A percentile compares a stretch with the other conserved stretches of the same genome.
phyloP scores from a whole-genome alignment of 1,140 invertebrate species.

The Trichonephila clavipes region DNA sequence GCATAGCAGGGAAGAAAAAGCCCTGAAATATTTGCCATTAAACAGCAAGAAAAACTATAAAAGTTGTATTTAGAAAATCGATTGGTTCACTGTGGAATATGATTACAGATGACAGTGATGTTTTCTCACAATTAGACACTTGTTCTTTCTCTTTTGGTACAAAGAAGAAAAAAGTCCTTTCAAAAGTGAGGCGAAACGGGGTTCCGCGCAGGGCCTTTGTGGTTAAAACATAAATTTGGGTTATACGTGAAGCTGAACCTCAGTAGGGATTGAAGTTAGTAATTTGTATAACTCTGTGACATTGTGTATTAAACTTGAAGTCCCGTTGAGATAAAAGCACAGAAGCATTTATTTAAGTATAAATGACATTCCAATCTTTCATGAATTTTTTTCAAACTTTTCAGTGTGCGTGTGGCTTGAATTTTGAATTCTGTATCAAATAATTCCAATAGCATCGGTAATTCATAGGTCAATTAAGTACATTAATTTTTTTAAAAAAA shows the following conservation, averaged over 20 bases:
- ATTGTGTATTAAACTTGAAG: neutral
- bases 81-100: conserved; percentile 8
- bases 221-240: neutral
- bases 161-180: neutral
- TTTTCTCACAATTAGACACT: neutral
- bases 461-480: too few relatives aligned
- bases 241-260: neutral
- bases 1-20: neutral
- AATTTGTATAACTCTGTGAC: neutral
- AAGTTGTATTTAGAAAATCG: neutral
- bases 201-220: neutral
- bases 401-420: too few relatives aligned
- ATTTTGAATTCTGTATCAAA: too few relatives aligned
- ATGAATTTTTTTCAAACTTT: too few relatives aligned
- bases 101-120: neutral
- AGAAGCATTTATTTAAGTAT: too few relatives aligned
- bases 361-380: too few relatives aligned
- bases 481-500: too few relatives aligned
- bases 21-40: conserved; percentile 4
- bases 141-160: neutral
- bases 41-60: neutral
- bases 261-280: neutral
- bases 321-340: too few relatives aligned
- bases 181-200: neutral
- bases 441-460: too few relatives aligned